phyloP scores from a whole-genome alignment of 2,113 vertebrate species.

The Nicator chloris region DNA sequence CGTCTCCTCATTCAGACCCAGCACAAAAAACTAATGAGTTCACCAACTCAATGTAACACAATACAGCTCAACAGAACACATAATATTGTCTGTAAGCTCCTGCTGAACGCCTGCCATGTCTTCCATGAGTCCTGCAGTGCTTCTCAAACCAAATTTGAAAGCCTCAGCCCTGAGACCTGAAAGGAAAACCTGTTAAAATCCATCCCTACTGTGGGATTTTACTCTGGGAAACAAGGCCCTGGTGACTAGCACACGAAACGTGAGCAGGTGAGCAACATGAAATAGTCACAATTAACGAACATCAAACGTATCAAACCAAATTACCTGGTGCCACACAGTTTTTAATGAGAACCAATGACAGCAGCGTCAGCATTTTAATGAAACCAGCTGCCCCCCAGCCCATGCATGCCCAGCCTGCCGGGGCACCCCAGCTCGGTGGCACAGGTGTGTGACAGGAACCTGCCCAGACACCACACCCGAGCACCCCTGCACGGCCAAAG shows the following conservation, averaged over 20 bases:
- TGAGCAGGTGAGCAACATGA: not conserved
- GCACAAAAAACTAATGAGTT: not conserved
- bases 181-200: not conserved
- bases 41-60: not conserved
- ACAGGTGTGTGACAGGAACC: not conserved
- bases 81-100: rapidly evolving
- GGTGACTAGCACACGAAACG: rapidly evolving
- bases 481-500: constrained; percentile 55
- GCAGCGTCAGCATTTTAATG: not conserved
- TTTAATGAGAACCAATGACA: not conserved
- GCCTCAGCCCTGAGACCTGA: not conserved
- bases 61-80: rapidly evolving
- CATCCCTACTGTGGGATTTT: not conserved
- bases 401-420: not conserved
- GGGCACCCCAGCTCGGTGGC: not conserved
- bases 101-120: rapidly evolving
- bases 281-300: not conserved
- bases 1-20: not conserved
- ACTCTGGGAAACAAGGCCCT: not conserved
- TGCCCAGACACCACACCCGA: constrained; percentile 31
- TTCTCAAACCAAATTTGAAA: not conserved
- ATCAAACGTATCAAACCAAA: not conserved
- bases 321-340: rapidly evolving
- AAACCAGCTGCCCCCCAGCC: not conserved
- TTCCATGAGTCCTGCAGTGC: not conserved